A percentile compares a stretch with the other conserved stretches of the same genome.
Evolutionary conservation across 2,113 vertebrate species (phyloP).

Genomic region (Pelusios castaneus): DNA sequence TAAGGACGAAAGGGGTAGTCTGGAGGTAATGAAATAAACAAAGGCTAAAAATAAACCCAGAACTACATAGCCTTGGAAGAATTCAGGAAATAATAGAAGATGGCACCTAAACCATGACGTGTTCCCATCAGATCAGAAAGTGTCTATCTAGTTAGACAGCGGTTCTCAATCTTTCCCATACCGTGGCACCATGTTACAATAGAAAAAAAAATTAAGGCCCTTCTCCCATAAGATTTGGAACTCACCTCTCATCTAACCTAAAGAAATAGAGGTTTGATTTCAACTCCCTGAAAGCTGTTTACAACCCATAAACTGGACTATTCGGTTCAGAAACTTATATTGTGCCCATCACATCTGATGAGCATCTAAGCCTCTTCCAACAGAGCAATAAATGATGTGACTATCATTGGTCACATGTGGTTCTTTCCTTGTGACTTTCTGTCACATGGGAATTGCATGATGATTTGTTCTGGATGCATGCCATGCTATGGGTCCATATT

Average conservation of each 20-base stretch:
- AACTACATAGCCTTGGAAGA: background rate
- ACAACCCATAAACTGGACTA: background rate
- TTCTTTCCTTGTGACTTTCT: background rate
- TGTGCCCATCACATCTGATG: background rate
- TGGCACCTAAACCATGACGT: background rate
- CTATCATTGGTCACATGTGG: background rate
- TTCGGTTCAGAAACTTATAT: background rate
- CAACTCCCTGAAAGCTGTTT: background rate
- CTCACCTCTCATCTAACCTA: background rate
- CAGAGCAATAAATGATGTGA: background rate
- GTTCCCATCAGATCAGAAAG: background rate
- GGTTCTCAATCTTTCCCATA: background rate
- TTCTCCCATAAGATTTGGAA: background rate
- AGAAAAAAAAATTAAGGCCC: background rate
- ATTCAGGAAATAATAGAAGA: background rate
- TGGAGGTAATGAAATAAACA: background rate
- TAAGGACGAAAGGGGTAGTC: background rate
- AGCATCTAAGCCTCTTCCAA: background rate
- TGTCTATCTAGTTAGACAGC: background rate
- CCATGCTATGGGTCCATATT: too few relatives aligned
- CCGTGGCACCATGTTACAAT: background rate
- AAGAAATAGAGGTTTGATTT: background rate
- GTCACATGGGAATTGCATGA: fast-evolving
- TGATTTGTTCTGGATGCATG: background rate
- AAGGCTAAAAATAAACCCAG: background rate